Percentiles rank a stretch among this genome's conserved stretches.
phyloP scores from a whole-genome alignment of 2,797 vertebrate genomes.

The Mus minutoides region DNA sequence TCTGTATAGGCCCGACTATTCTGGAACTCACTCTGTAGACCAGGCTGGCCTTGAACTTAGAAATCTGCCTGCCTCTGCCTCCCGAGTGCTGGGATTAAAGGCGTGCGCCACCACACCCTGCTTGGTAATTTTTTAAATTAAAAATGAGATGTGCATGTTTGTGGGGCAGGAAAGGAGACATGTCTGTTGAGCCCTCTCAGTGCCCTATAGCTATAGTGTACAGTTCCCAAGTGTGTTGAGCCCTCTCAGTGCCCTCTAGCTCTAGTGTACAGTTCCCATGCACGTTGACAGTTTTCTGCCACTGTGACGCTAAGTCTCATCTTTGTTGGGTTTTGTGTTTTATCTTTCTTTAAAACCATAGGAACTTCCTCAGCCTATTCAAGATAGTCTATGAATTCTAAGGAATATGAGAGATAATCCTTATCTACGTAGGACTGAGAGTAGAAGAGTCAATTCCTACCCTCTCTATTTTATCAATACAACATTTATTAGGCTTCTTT shows the following conservation, averaged over 20 bases:
- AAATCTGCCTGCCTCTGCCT: no score
- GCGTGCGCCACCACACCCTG: no score
- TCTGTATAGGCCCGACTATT: no score
- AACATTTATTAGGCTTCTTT: not conserved
- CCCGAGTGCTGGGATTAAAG: no score
- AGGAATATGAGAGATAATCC: not conserved
- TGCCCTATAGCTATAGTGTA: not conserved
- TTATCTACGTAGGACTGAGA: not conserved
- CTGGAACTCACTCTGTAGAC: no score
- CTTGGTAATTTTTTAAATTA: not conserved
- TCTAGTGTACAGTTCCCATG: not conserved
- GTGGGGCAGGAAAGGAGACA: not conserved
- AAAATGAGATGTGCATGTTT: not conserved
- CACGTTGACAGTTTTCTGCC: not conserved
- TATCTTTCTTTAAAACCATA: not conserved
- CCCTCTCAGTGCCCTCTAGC: no score
- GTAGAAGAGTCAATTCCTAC: not conserved
- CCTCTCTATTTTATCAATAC: not conserved
- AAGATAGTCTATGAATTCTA: not conserved
- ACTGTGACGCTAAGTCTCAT: not conserved
- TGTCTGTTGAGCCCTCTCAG: not conserved
- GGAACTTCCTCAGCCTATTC: not conserved
- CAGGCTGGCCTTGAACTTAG: no score
- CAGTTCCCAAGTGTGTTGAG: not conserved
- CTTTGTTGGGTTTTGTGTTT: not conserved